These are phyloP conservation scores for Lasioglossum figueresi DNA, from an alignment of 2,888 invertebrate genomes.

Conservation along the genomic window DNA sequence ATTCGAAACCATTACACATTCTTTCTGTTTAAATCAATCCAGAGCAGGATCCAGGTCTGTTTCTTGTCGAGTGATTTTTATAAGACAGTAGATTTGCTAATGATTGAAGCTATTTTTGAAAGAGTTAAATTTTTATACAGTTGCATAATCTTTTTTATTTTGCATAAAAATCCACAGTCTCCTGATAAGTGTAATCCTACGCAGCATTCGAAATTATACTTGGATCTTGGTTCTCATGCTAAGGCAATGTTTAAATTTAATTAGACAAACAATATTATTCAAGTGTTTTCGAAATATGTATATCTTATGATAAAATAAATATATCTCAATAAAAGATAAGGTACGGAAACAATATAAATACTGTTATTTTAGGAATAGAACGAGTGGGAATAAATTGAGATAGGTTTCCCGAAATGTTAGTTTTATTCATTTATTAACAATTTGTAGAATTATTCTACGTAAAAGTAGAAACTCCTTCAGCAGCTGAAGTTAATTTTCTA, in stretches of 20 bases:
- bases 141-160: not conserved
- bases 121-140: not conserved
- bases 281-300: not conserved
- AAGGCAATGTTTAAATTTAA: not conserved
- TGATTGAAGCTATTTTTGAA: not conserved
- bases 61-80: not conserved
- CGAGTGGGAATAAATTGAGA: not conserved
- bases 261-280: not conserved
- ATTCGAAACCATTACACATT: not conserved
- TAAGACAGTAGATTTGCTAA: not conserved
- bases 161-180: not conserved
- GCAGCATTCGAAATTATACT: not conserved
- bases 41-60: not conserved
- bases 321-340: not conserved
- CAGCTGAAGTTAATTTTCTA: slow-evolving; percentile 4
- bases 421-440: not conserved
- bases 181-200: not conserved
- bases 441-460: not conserved
- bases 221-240: not conserved
- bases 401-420: not conserved
- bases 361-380: not conserved
- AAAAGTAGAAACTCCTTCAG: not conserved
- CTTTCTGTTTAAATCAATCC: not conserved
- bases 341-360: not conserved
- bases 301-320: not conserved